A percentile compares a stretch with the other conserved stretches of the same genome.
Evolutionary conservation across 2,888 invertebrate species (phyloP).

Genomic region (Tachystola acroxantha): DNA sequence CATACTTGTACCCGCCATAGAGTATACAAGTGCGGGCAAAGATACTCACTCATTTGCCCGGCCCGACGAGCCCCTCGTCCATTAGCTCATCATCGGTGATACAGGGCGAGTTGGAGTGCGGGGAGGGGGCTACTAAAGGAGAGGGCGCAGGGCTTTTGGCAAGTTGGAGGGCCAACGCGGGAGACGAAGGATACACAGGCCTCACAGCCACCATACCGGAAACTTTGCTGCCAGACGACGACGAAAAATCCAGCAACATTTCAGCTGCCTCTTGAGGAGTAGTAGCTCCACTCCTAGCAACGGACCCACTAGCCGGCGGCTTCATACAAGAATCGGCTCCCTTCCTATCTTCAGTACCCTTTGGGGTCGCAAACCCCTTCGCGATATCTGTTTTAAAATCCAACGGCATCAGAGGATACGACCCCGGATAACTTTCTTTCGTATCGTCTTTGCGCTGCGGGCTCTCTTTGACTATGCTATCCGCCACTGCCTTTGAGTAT

Average conservation of each 20-base stretch:
- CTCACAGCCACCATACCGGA: slow-evolving; percentile 75
- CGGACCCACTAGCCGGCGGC: slow-evolving; percentile 61
- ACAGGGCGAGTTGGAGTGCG: slow-evolving; percentile 85
- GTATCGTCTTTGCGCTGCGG: slow-evolving; percentile 63
- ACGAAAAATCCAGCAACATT: slow-evolving; percentile 82
- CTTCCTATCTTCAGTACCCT: slow-evolving; percentile 65
- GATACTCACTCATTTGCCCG: slow-evolving; percentile 80
- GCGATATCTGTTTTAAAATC: slow-evolving; percentile 69
- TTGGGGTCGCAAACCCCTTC: slow-evolving; percentile 66
- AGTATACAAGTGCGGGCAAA: background rate
- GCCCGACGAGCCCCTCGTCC: slow-evolving; percentile 90
- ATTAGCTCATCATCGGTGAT: slow-evolving; percentile 94
- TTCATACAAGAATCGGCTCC: slow-evolving; percentile 70
- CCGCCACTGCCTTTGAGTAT: slow-evolving; percentile 55
- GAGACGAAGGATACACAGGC: slow-evolving; percentile 79
- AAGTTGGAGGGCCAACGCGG: slow-evolving; percentile 85
- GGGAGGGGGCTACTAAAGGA: slow-evolving; percentile 82
- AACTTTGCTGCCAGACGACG: slow-evolving; percentile 76
- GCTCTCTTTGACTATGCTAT: slow-evolving; percentile 57
- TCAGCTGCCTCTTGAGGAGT: slow-evolving; percentile 81
- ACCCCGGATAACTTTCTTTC: slow-evolving; percentile 47
- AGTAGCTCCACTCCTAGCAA: slow-evolving; percentile 63
- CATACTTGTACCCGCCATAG: background rate
- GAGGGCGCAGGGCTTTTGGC: slow-evolving; percentile 88
- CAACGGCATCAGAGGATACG: slow-evolving; percentile 59